Percentiles rank a stretch among this genome's conserved stretches.
These are phyloP conservation scores for Drosophila bocki DNA, from an alignment of 1,140 invertebrate genomes.

Conservation along the genomic window DNA sequence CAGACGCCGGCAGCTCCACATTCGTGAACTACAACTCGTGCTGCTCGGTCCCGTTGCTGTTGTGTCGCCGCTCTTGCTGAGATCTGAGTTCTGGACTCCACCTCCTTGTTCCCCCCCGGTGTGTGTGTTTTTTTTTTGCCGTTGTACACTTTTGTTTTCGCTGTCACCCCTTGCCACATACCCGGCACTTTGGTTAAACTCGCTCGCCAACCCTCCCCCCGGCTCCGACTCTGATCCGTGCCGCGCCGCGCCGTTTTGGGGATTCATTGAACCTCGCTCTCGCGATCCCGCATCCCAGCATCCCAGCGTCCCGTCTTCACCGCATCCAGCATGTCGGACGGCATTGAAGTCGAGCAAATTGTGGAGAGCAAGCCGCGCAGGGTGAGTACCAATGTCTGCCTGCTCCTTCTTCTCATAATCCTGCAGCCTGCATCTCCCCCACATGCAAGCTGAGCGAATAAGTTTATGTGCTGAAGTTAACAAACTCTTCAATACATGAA, in stretches of 20 bases:
- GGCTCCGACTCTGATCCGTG: constrained; percentile 10
- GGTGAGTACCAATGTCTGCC: constrained; percentile 62
- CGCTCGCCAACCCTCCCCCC: neutral
- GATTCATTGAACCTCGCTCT: constrained; percentile 19
- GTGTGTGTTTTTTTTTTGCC: constrained; percentile 25
- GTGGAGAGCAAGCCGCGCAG: constrained; percentile 82
- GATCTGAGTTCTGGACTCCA: constrained; percentile 12
- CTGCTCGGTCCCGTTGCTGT: constrained; percentile 53
- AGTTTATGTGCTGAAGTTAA: neutral
- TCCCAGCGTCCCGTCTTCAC: constrained; percentile 23
- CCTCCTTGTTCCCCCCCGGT: constrained; percentile 22
- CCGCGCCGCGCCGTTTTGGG: constrained; percentile 3
- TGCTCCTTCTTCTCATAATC: neutral
- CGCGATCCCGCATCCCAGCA: constrained; percentile 20
- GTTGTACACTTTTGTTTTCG: constrained; percentile 29
- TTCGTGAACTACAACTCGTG: constrained; percentile 71
- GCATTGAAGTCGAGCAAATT: constrained; percentile 84
- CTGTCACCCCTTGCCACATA: constrained; percentile 6
- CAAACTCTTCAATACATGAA: neutral
- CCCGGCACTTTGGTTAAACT: constrained; percentile 4
- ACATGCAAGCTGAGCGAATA: neutral
- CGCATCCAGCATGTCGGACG: constrained; percentile 76
- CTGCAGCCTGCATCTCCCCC: constrained; percentile 6
- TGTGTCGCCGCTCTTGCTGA: constrained; percentile 12
- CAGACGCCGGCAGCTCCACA: constrained; percentile 66